These are phyloP conservation scores for Lordiphosa fenestrarum DNA, from an alignment of 2,888 invertebrate genomes.

Conservation along the genomic window DNA sequence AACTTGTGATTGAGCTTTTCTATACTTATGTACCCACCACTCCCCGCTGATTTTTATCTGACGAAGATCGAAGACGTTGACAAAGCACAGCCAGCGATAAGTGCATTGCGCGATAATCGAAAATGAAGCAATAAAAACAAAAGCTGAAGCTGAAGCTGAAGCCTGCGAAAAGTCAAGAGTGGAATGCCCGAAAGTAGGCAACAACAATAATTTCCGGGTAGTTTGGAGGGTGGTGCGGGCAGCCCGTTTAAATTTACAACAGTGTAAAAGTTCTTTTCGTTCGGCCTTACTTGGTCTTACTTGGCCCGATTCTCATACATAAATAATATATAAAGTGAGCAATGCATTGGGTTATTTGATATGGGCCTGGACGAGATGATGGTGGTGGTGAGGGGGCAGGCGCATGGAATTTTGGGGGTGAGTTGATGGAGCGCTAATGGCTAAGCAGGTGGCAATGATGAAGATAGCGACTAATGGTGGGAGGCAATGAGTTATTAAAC, in stretches of 20 bases:
- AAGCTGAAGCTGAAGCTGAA: slow-evolving; percentile 37
- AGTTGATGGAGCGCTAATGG: slow-evolving; percentile 21
- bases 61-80: slow-evolving; percentile 60
- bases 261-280: slow-evolving; percentile 13
- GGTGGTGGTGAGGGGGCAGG: not conserved
- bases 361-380: slow-evolving; percentile 6
- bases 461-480: slow-evolving; percentile 6
- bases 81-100: slow-evolving; percentile 49
- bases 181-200: slow-evolving; percentile 17
- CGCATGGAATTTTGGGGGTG: not conserved
- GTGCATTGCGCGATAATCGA: slow-evolving; percentile 68
- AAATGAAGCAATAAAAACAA: slow-evolving; percentile 69
- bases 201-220: slow-evolving; percentile 39
- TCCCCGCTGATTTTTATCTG: slow-evolving; percentile 8
- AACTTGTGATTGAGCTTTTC: slow-evolving; percentile 51
- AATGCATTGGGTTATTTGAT: slow-evolving; percentile 37
- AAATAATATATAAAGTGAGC: slow-evolving; percentile 43
- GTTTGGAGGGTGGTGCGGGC: slow-evolving; percentile 15
- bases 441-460: slow-evolving; percentile 27
- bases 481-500: slow-evolving; percentile 1
- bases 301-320: slow-evolving; percentile 31
- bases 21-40: not conserved
- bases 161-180: slow-evolving; percentile 19
- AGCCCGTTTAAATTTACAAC: slow-evolving; percentile 25
- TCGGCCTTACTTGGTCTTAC: slow-evolving; percentile 8